Base-by-base conservation (phyloP, 2,888 invertebrate species). In the Criorhina ranunculi region DNA sequence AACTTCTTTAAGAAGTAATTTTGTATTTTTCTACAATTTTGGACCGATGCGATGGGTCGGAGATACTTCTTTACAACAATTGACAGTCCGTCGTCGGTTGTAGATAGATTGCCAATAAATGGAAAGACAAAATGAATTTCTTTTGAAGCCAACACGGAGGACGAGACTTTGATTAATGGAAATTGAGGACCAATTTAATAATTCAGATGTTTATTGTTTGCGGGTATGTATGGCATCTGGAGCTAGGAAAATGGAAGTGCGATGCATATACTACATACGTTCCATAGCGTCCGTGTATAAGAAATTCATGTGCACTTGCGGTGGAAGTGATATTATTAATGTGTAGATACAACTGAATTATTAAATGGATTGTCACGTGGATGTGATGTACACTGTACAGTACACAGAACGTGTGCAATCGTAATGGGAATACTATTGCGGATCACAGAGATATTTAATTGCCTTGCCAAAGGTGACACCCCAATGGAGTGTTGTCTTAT, bases 151-250 rank as follows among this genome's bases (percentile, higher is more conserved):
- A 46, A 55, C 7, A n/a, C 24, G 8, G 9, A 8, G n/a, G n/a
- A 24, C 17, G 35, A 40, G 24, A 53, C 40, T 53, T 62, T 73
- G 73, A 73, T 57, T 57, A 70, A 78, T 62, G 51, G 44, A 70
- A 57, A 70, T 70, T 42, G 64, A 57, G 15, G 15, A 55, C 53
- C 40, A 64, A 70, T 78, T 78, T 40, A 70, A 78, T 78, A 78
- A 70, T 70, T 70, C 55, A 78, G 46, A 17, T 55, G 35, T 60
- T 59, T 53, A 29, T 31, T 31, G 29, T 51, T 29, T 31, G 15
- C 19, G 40, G 19, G 6, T 6, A 24, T 17, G 29, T 19, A 35
- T 46, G 17, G 7, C 42, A 12, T 12, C 15, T 17, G 57, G 49
- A 49, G 33, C 9, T 51, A 17, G 40, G 24, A 35, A 4, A 66